Conservation (phyloP, 1,140 invertebrate genomes). For the Limonius californicus region DNA sequence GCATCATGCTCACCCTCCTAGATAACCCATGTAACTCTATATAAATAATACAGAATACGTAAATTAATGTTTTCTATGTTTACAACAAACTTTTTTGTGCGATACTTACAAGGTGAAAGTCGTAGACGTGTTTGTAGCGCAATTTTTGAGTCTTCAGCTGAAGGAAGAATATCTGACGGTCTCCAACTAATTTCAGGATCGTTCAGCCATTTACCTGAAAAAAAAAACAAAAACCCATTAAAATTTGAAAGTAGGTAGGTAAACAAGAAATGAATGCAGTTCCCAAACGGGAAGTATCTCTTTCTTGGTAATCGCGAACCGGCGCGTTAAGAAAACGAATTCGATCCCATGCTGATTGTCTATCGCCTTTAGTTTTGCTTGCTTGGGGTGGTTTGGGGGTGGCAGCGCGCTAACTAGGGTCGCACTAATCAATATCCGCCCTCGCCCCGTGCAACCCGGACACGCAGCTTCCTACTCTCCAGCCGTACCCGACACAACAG, state of each 20-base stretch:
- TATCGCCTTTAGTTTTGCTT: slow-evolving; percentile 18
- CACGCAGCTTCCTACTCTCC: slow-evolving; percentile 31
- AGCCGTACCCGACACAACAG: slow-evolving; percentile 37
- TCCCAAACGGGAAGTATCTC: no score
- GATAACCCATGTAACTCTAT: no score
- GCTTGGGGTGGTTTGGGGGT: slow-evolving; percentile 21
- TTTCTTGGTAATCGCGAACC: background rate
- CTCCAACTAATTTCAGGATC: slow-evolving; percentile 47
- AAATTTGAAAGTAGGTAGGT: no score
- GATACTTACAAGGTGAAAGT: slow-evolving; percentile 43
- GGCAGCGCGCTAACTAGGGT: slow-evolving; percentile 43
- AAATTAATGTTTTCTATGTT: no score
- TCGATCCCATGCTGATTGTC: slow-evolving; percentile 9
- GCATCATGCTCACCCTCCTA: no score
- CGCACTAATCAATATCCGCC: slow-evolving; percentile 44
- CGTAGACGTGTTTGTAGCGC: slow-evolving; percentile 45
- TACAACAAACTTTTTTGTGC: background rate
- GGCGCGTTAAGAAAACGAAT: background rate
- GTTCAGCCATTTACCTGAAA: slow-evolving; percentile 48
- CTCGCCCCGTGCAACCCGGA: slow-evolving; percentile 25
- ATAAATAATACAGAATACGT: background rate
- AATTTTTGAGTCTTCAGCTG: slow-evolving; percentile 44
- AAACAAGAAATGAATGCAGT: no score
- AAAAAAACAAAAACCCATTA: background rate
- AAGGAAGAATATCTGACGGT: slow-evolving; percentile 40